Evolutionary conservation across 2,888 invertebrate species (phyloP).

Genomic region (Hedychridium roseum): DNA sequence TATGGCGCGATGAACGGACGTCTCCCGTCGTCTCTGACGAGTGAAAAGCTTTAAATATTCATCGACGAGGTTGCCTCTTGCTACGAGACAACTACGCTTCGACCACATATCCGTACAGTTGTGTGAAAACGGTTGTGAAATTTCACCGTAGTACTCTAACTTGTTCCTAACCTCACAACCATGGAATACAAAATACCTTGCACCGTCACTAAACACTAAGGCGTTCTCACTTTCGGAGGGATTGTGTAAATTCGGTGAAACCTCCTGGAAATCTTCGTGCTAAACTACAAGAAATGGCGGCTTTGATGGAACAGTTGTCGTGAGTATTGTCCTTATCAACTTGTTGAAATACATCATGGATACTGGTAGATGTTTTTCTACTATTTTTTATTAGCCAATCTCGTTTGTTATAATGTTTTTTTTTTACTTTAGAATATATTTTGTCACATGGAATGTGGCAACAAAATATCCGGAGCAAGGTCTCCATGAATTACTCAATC

Average conservation of each 20-base stretch:
- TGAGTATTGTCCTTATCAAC: no score
- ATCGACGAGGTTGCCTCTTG: conserved; percentile 2
- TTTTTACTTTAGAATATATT: conserved; percentile 78
- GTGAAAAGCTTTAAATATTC: conserved; percentile 4
- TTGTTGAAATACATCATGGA: conserved; percentile 4
- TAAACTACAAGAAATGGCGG: conserved; percentile 26
- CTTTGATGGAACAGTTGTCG: conserved; percentile 26
- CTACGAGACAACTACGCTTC: background rate
- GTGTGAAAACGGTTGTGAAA: no score
- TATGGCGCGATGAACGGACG: conserved; percentile 21
- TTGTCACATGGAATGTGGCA: conserved; percentile 92
- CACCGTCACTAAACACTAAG: conserved; percentile 23
- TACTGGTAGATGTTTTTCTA: background rate
- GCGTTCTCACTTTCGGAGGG: background rate
- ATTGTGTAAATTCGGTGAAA: conserved; percentile 13
- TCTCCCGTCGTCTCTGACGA: conserved; percentile 19
- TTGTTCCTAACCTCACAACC: conserved; percentile 37
- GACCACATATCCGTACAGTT: conserved; percentile 3
- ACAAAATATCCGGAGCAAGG: conserved; percentile 79
- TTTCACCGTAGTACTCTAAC: background rate
- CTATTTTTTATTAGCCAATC: conserved; percentile 58
- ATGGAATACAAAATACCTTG: conserved; percentile 54
- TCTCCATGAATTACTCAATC: conserved; percentile 74
- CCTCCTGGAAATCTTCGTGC: background rate
- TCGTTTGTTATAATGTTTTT: no score